Evolutionary conservation across 2,113 vertebrate species (phyloP), one percentile per base, ranked within the genome.

Genomic region (Panthera uncia): DNA sequence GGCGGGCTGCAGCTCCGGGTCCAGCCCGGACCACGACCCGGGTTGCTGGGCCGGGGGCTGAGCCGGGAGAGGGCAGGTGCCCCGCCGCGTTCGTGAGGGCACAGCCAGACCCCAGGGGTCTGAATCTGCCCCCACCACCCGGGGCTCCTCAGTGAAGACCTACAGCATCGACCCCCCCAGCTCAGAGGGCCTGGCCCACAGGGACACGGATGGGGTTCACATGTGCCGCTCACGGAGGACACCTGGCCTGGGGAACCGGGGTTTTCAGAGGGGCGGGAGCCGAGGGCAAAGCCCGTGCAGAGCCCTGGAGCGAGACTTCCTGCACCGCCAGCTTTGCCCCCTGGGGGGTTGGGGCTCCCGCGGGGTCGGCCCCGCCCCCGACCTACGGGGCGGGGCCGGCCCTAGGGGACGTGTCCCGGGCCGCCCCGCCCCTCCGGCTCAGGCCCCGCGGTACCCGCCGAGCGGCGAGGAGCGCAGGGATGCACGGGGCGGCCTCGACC

Each of bases 401-500:
- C 33, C 19, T 0, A 61, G 52, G 55, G 96, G 91, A 89, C 33
- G 33, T 36, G 57, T 3, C 61, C 15, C 16, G 4, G 57, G 63
- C 50, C 29, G 57, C 82, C 61, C 81, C 33, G n/a, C 31, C 38
- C 90, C 7, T 5, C 41, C 29, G 29, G 65, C 66, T 33, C 36
- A 10, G 1, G 23, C 15, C 27, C 38, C 5, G 61, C 33, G 48
- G 52, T 25, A 66, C 38, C 0, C 0, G 29, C 76, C 1, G 7
- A 25, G 29, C 25, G 25, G 74, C 0, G 10, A 4, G 0, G 61
- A 79, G 81, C 29, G 76, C 76, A 95, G 98, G 66, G 68, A 99
- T 99, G 99, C 98, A 97, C 80, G 45, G 52, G 74, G 99, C 98
- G 98, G 98, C 98, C 12, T 92, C 98, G 66, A 98, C 98, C 80